Evolutionary conservation across 1,140 invertebrate species (phyloP).

Genomic region (Megathymus violae): DNA sequence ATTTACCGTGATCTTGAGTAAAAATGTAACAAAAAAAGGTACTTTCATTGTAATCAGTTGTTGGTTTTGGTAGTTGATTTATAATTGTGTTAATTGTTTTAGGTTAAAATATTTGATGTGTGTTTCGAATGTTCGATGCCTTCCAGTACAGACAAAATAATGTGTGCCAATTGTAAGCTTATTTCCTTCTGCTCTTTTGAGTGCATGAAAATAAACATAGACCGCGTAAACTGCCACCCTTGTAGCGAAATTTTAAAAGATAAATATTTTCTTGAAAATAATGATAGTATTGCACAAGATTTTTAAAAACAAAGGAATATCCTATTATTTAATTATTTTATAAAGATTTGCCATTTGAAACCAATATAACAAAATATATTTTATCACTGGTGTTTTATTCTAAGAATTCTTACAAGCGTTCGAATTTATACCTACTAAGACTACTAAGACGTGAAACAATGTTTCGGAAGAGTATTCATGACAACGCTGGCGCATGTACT

Average conservation of each 20-base stretch:
- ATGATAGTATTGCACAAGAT: constrained; percentile 11
- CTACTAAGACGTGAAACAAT: no score
- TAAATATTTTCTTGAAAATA: constrained; percentile 45
- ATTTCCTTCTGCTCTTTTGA: constrained; percentile 61
- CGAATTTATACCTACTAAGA: no score
- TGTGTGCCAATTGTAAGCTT: constrained; percentile 55
- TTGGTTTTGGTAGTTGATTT: not conserved
- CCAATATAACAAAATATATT: no score
- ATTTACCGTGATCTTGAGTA: no score
- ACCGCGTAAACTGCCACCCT: constrained; percentile 58
- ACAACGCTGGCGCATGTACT: no score
- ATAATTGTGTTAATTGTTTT: constrained; percentile 40
- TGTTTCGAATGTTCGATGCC: constrained; percentile 71
- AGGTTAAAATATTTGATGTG: constrained; percentile 61
- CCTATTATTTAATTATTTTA: not conserved
- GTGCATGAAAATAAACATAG: constrained; percentile 59
- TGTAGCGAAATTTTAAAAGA: constrained; percentile 58
- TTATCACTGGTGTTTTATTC: no score
- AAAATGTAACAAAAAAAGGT: no score
- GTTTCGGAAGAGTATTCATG: no score
- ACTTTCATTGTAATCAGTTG: not conserved
- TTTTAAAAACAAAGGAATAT: no score
- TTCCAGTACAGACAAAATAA: constrained; percentile 50
- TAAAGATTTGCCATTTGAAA: no score
- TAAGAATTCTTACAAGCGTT: no score